These are phyloP conservation scores for Lamellibrachia luymesi DNA, from an alignment of 1,140 invertebrate genomes.

Conservation along the genomic window DNA sequence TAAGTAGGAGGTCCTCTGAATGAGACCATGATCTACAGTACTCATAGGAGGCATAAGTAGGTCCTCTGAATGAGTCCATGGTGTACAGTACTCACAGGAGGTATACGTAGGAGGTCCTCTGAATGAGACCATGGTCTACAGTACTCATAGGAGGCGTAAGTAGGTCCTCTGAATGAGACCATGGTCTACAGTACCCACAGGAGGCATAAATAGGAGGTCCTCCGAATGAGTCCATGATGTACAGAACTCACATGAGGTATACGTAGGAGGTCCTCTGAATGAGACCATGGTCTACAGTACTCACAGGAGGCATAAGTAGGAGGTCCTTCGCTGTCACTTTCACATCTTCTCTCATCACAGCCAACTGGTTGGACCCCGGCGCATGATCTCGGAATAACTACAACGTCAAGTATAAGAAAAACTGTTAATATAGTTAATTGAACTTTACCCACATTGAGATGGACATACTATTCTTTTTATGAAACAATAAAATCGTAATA, in stretches of 20 bases:
- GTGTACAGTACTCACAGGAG: not conserved
- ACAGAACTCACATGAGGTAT: not conserved
- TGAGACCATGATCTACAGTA: no score
- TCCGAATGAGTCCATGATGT: not conserved
- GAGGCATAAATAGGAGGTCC: not conserved
- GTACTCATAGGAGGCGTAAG: not conserved
- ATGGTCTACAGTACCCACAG: not conserved
- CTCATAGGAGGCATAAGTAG: no score
- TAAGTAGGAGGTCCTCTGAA: conserved; percentile 63
- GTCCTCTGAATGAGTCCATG: no score
- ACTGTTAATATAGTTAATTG: not conserved
- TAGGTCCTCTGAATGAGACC: not conserved
- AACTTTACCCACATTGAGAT: not conserved
- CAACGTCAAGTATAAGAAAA: not conserved
- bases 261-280: not conserved
- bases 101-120: not conserved
- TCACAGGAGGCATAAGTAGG: conserved; percentile 62
- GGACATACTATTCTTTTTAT: no score
- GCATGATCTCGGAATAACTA: conserved; percentile 31
- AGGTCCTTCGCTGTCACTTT: conserved; percentile 54
- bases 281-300: not conserved
- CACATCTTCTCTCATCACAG: conserved; percentile 38
- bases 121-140: not conserved
- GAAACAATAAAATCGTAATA: no score
- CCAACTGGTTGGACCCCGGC: conserved; percentile 34